These are phyloP conservation scores for Gymnoscelis rufifasciata DNA, from an alignment of 2,888 invertebrate genomes.

Conservation along the genomic window DNA sequence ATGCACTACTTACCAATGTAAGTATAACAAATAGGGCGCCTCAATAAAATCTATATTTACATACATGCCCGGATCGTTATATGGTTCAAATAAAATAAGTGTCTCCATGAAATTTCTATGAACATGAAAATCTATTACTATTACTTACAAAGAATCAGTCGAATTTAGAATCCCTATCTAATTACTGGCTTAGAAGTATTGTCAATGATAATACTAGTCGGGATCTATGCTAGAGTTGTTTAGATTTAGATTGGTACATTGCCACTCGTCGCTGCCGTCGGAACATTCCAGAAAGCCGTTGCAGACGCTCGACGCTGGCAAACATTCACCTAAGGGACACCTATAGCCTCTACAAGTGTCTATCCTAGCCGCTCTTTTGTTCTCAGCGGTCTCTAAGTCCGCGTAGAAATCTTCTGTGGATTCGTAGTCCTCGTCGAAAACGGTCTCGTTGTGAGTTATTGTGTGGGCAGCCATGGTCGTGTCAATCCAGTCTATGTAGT, in stretches of 20 bases:
- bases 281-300: slow-evolving; percentile 89
- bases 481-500: slow-evolving; percentile 86
- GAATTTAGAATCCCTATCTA: slow-evolving; percentile 56
- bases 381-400: slow-evolving; percentile 67
- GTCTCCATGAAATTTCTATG: not conserved
- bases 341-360: slow-evolving; percentile 83
- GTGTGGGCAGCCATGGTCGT: slow-evolving; percentile 68
- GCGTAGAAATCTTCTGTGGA: slow-evolving; percentile 56
- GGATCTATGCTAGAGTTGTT: slow-evolving; percentile 54
- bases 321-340: slow-evolving; percentile 87
- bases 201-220: slow-evolving; percentile 42
- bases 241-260: slow-evolving; percentile 62
- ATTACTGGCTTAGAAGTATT: slow-evolving; percentile 61
- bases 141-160: slow-evolving; percentile 75
- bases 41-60: slow-evolving; percentile 68
- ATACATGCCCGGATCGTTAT: slow-evolving; percentile 46
- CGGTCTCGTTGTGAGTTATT: slow-evolving; percentile 40
- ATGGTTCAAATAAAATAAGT: slow-evolving; percentile 29
- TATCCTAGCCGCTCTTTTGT: slow-evolving; percentile 45
- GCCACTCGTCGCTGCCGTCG: slow-evolving; percentile 85
- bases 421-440: slow-evolving; percentile 36
- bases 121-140: slow-evolving; percentile 32
- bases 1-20: too few relatives aligned
- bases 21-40: slow-evolving; percentile 47
- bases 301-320: slow-evolving; percentile 84